Base-by-base conservation (phyloP, 2,797 vertebrate genomes). In the Gymnocypris eckloni region DNA sequence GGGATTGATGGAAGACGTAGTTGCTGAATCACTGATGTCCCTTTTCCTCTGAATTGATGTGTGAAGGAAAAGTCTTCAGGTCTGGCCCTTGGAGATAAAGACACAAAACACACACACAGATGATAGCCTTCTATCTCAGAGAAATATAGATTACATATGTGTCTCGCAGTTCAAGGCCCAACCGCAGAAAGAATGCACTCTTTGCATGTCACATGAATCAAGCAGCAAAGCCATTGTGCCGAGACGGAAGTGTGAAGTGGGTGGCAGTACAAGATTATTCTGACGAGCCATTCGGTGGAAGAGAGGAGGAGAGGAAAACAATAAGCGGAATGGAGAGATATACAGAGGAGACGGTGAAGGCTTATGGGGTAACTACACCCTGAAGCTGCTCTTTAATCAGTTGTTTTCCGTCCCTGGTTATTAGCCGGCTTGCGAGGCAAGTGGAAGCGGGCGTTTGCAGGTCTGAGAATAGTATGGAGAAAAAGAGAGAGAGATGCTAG, bases 221-320 rank as follows among this genome's bases (percentile, higher is more conserved):
- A 81, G 73, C 86, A 87, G 87, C 4, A 88, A 85, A 91, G 71
- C 80, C 82, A 91, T 92, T 91, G 91, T 92, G 90, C 78, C 33
- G 79, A 89, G 90, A 85, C 80, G 86, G 92, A 92, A 93, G 88
- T 89, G 89, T 92, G 91, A 92, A 90, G 92, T 93, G 92, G 93
- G 93, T 91, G 92, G 92, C 83, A 83, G 87, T 87, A 86, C 81
- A 66, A 92, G 89, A 87, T 88, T 89, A 90, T 90, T 91, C 80
- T 90, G 90, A 86, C 76, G 88, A 89, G 90, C 86, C 86, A 85
- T 89, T 83, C 86, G 85, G 90, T 89, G 89, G 91, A 89, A 37
- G 71, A 82, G 56, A 66, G 77, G 48, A 48, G 52, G 78, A 71
- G 45, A 52, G 85, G 45, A 73, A 45, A 80, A 88, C 66, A 54